Evolutionary conservation across 1,140 invertebrate genomes (phyloP), one percentile per base, ranked within the genome.

Genomic region (Drosophila gunungcola): DNA sequence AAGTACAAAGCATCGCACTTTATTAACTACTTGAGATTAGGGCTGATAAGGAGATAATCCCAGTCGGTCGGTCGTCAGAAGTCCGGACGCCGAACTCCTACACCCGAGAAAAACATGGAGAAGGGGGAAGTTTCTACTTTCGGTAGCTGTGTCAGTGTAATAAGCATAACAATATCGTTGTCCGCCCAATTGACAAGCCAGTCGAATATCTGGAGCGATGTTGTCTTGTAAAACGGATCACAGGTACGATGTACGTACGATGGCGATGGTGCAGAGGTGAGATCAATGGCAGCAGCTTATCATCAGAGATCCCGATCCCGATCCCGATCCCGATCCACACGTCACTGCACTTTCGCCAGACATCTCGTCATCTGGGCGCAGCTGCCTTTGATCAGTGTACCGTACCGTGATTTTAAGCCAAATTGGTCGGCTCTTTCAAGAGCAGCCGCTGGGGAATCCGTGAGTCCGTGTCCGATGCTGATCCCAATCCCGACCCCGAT

Each of bases 11-110:
- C 83, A 79, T 84, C 78, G 90, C 90, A 91, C 90, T 91, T 91
- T 91, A 91, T 91, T 91, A 91, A 91, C 90, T 91, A 91, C 90
- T 91, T 91, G 90, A 91, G 90, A 91, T 91, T 91, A 91, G 79
- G 90, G 70, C 85, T 88, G 90, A 91, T 91, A 91, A 91, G 83
- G 80, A 91, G 90, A 90, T 91, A 91, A 91, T 91, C 90, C 80
- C 48, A 64, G 72, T 55, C 63, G 80, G 89, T 73, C 78, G 88
- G 83, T 69, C 69, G 58, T 75, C 68, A 67, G 62, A 81, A 81
- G 67, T 84, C 64, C 69, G 62, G 57, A 73, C 73, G 80, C 65
- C 63, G 63, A 60, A 78, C 74, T 75, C 65, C 69, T 67, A 80
- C 75, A 69, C 52, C 46, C 5, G 36, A 32, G 34, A 13, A 61